phyloP scores from a whole-genome alignment of 2,113 vertebrate genomes.

The Toxotes jaculatrix region DNA sequence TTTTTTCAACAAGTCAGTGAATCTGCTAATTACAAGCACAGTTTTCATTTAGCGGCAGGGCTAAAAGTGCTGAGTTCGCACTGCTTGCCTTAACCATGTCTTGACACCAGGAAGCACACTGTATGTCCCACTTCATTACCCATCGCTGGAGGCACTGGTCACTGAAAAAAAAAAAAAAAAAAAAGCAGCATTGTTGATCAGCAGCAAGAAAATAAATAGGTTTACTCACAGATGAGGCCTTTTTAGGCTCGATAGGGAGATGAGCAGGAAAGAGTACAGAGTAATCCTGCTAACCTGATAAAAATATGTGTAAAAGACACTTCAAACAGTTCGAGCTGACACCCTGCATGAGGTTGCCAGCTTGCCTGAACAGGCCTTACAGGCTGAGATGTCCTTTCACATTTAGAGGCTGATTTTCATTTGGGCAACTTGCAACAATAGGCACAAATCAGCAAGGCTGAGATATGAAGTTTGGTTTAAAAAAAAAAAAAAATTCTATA shows the following conservation, averaged over 20 bases:
- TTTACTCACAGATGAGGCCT: neutral
- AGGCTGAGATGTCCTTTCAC: slow-evolving; percentile 14
- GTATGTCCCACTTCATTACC: slow-evolving; percentile 2
- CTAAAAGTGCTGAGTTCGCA: slow-evolving; percentile 23
- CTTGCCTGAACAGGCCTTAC: slow-evolving; percentile 7
- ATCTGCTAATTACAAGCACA: slow-evolving; percentile 20
- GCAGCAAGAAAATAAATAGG: neutral
- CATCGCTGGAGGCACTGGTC: neutral
- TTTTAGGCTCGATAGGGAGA: neutral
- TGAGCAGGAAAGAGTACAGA: neutral
- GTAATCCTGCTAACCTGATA: slow-evolving; percentile 48
- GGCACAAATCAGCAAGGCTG: neutral
- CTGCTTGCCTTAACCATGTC: slow-evolving; percentile 3
- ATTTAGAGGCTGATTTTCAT: slow-evolving; percentile 1
- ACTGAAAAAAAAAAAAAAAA: neutral
- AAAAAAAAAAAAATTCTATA: neutral
- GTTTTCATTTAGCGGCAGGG: neutral
- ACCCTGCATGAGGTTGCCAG: slow-evolving; percentile 7
- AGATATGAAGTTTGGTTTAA: neutral
- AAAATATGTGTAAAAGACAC: slow-evolving; percentile 40
- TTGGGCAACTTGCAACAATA: neutral
- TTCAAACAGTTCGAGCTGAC: slow-evolving; percentile 30
- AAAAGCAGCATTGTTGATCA: neutral
- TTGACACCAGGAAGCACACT: neutral
- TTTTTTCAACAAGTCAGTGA: slow-evolving; percentile 6